phyloP scores from a whole-genome alignment of 2,797 vertebrate genomes.

The Chaetodon trifasciatus region DNA sequence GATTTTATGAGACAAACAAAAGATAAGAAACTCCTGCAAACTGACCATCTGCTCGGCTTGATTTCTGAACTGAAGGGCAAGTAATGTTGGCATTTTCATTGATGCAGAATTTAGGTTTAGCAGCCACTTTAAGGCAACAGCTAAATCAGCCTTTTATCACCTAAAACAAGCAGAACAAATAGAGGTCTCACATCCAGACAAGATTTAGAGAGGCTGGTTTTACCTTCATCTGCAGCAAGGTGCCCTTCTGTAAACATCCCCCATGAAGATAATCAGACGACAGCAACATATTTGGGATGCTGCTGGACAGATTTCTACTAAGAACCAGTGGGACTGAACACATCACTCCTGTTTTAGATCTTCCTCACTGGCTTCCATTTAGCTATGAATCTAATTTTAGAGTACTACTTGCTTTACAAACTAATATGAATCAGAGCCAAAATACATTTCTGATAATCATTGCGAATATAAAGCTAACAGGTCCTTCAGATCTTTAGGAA shows the following conservation, averaged over 20 bases:
- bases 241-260: slow-evolving; percentile 4
- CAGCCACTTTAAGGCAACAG: neutral
- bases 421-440: neutral
- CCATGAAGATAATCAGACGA: slow-evolving; percentile 19
- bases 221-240: neutral
- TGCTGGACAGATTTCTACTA: slow-evolving; percentile 6
- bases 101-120: neutral
- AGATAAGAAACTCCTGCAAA: neutral
- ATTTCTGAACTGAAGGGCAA: slow-evolving; percentile 11
- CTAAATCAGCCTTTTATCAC: slow-evolving; percentile 5
- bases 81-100: slow-evolving; percentile 8
- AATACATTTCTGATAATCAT: slow-evolving; percentile 5
- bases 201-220: slow-evolving; percentile 2
- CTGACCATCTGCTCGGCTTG: neutral
- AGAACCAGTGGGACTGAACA: neutral
- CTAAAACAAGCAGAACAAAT: slow-evolving; percentile 34
- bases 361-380: neutral
- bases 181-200: slow-evolving; percentile 23
- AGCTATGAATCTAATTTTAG: neutral
- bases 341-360: neutral
- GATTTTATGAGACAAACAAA: neutral
- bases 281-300: neutral
- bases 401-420: neutral
- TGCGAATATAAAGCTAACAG: neutral
- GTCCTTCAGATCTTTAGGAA: neutral